Evolutionary conservation across 2,113 vertebrate species (phyloP).

Genomic region (Todiramphus saurophagus): DNA sequence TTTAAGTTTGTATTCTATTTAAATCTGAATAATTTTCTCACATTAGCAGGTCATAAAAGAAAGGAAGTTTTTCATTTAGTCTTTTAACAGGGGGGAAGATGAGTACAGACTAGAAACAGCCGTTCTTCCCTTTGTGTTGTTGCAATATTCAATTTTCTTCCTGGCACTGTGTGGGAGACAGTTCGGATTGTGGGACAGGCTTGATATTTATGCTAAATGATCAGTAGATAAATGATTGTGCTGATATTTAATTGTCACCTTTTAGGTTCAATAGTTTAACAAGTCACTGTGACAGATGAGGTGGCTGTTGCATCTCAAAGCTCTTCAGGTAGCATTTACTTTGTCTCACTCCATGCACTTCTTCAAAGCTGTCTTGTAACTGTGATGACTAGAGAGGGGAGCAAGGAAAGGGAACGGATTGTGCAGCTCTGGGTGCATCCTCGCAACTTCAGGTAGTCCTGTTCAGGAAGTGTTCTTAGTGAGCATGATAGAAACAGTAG

Average conservation of each 20-base stretch:
- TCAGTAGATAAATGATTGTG: constrained; percentile 9
- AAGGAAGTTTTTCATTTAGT: neutral
- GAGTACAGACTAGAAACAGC: neutral
- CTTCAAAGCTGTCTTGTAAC: neutral
- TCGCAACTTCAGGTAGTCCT: neutral
- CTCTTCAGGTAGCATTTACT: neutral
- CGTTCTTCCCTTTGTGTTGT: neutral
- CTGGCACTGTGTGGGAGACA: neutral
- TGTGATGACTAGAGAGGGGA: neutral
- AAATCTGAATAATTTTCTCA: neutral
- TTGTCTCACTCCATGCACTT: neutral
- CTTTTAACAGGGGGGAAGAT: neutral
- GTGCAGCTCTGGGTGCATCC: neutral
- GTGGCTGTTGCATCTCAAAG: neutral
- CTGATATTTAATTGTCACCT: constrained; percentile 46
- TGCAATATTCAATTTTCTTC: neutral
- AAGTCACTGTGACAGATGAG: constrained; percentile 10
- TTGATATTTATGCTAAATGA: constrained; percentile 30
- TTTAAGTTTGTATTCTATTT: neutral
- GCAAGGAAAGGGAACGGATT: neutral
- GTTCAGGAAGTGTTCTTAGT: neutral
- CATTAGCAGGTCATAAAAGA: neutral
- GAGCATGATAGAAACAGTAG: too few species aligned
- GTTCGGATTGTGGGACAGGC: neutral
- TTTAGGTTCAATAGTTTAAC: constrained; percentile 20